phyloP scores from a whole-genome alignment of 1,140 invertebrate genomes.

The Ooceraea biroi region DNA sequence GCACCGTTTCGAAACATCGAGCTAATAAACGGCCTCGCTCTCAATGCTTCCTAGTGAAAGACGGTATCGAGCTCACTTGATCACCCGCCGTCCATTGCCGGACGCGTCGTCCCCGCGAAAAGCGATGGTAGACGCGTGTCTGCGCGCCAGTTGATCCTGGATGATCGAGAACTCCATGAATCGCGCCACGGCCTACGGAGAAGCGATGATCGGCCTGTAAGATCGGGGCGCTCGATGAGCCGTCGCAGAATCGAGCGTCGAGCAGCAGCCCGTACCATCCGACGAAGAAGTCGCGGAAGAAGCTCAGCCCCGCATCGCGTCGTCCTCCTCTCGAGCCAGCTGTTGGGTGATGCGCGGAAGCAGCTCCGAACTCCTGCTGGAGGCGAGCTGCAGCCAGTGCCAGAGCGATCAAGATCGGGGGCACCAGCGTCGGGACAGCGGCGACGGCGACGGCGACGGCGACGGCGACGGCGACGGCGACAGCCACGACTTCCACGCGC shows the following conservation, averaged over 20 bases:
- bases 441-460: neutral
- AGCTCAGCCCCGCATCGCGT: conserved; percentile 60
- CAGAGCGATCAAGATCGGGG: conserved; percentile 63
- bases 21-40: conserved; percentile 35
- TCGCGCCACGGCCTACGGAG: neutral
- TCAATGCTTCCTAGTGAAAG: conserved; percentile 46
- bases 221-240: conserved; percentile 68
- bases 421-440: conserved; percentile 54
- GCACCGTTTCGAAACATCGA: conserved; percentile 16
- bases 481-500: conserved; percentile 84
- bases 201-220: conserved; percentile 52
- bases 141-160: conserved; percentile 40
- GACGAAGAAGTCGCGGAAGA: conserved; percentile 52
- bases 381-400: conserved; percentile 83
- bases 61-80: conserved; percentile 36
- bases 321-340: conserved; percentile 57
- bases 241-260: conserved; percentile 64
- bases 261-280: conserved; percentile 55
- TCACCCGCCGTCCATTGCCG: neutral
- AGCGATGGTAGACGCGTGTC: conserved; percentile 22
- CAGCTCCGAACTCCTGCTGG: conserved; percentile 94
- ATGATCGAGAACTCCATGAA: neutral
- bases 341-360: conserved; percentile 90
- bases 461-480: neutral
- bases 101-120: conserved; percentile 7